Evolutionary conservation across 1,140 invertebrate genomes (phyloP), one percentile per base, ranked within the genome.

Genomic region (Probaryconus sp.): DNA sequence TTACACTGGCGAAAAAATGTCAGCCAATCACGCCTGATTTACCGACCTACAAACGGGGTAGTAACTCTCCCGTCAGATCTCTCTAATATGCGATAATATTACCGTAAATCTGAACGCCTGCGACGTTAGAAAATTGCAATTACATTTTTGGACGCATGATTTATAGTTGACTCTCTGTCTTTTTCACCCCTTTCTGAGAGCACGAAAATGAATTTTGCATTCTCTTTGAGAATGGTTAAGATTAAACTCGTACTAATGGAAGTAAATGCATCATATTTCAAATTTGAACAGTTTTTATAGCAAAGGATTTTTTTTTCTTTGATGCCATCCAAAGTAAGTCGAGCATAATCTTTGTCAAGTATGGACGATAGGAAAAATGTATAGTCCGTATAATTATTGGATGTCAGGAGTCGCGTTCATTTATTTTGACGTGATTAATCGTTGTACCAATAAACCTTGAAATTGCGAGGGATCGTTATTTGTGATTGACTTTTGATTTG

Each of bases 61-160:
- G 37, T 56, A 56, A 40, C 37, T 56, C 38, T 11, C 13, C 26
- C 38, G 35, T 58, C 37, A 37, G 45, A 45, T 72, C 37, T 61
- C 40, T 53, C 40, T 73, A 74, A 77, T 68, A 70, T 50, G 63
- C 65, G 71, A 68, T 72, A 71, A 71, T 78, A 40, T 56, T 60
- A 48, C 50, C 71, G 51, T 75, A 75, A 71, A 75, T 69, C 58
- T 53, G 45, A 21, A 24, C 17, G n/a, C 28, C 21, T 33, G 20
- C 13, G 61, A 28, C 63, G 55, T 51, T 43, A 43, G 64, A 64
- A 79, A 76, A 74, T 79, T 76, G 70, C 69, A 79, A 76, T 79
- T 70, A 74, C 51, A 76, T 74, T 73, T 74, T 73, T 68, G 30
- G 51, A 76, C 56, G 28, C 50, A 28, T 60, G 70, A 74, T 77